Evolutionary conservation across 2,797 vertebrate species (phyloP).

Genomic region (Tauraco hartlaubi): DNA sequence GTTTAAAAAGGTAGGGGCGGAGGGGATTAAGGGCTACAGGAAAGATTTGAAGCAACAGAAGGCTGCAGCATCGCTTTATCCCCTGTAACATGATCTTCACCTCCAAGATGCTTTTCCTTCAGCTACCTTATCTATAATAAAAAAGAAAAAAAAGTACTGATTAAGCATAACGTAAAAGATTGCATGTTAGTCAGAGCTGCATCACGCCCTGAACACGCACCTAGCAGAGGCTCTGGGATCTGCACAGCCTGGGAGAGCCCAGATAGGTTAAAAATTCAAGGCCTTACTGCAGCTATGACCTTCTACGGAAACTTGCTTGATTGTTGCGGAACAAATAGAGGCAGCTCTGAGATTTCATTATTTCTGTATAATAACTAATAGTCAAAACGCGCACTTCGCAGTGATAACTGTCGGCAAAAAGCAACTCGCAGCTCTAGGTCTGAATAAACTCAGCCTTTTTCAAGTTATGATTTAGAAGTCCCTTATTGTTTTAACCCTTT

Average conservation of each 20-base stretch:
- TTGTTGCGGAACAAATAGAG: not conserved
- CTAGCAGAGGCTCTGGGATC: not conserved
- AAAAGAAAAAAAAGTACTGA: not conserved
- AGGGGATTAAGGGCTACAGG: not conserved
- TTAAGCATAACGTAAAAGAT: not conserved
- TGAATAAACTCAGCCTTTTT: not conserved
- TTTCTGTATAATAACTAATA: not conserved
- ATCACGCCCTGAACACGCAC: rapidly evolving
- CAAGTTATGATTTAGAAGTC: not conserved
- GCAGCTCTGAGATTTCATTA: not conserved
- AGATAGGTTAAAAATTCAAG: not conserved
- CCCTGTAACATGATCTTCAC: not conserved
- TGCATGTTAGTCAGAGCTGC: not conserved
- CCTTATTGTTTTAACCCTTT: not conserved
- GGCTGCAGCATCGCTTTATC: not conserved
- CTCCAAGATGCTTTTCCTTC: not conserved
- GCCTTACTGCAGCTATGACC: not conserved
- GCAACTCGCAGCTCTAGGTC: not conserved
- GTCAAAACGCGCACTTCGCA: not conserved
- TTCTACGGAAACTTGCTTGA: not conserved
- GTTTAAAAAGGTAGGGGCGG: not conserved
- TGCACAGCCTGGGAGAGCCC: not conserved
- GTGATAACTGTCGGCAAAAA: not conserved
- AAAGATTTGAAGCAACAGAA: not conserved
- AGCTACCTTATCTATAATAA: not conserved